phyloP scores from a whole-genome alignment of 92 coral and sea anemone species.

The Epizoanthus fatuus region DNA sequence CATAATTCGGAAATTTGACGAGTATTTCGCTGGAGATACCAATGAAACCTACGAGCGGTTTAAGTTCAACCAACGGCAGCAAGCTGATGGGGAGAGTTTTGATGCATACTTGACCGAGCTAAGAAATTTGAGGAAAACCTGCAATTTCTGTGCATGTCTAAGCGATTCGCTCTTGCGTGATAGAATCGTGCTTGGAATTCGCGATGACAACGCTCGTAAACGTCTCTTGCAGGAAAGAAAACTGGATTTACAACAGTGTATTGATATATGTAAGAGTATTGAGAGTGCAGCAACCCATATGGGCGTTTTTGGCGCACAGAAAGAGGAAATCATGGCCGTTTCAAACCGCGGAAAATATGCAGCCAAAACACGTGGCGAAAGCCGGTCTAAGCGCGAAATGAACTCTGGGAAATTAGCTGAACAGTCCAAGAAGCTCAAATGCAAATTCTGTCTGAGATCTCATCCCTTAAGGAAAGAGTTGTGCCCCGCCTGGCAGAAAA shows the following conservation, averaged over 20 bases:
- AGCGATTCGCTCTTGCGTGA: conserved; percentile 52
- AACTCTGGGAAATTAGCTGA: background rate
- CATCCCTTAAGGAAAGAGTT: too few relatives aligned
- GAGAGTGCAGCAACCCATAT: conserved; percentile 48
- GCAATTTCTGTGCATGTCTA: conserved; percentile 51
- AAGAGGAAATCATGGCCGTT: conserved; percentile 41
- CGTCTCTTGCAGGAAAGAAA: conserved; percentile 37
- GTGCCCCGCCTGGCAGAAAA: too few relatives aligned
- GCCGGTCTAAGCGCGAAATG: background rate
- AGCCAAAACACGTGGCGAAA: conserved; percentile 4
- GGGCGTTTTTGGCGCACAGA: conserved; percentile 19
- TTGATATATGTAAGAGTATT: conserved; percentile 36
- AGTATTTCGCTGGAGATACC: conserved; percentile 26
- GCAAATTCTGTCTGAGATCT: too few relatives aligned
- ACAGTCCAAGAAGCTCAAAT: background rate
- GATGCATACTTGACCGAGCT: conserved; percentile 42
- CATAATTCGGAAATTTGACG: conserved; percentile 31
- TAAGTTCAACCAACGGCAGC: conserved; percentile 39
- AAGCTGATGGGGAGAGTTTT: conserved; percentile 30
- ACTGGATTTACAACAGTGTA: conserved; percentile 34
- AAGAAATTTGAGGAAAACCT: conserved; percentile 24
- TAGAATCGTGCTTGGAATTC: conserved; percentile 38
- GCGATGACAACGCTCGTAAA: conserved; percentile 37
- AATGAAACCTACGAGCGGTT: conserved; percentile 39
- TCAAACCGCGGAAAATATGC: conserved; percentile 9